Evolutionary conservation across 2,797 vertebrate species (phyloP).

Genomic region (Oreochromis grahami): DNA sequence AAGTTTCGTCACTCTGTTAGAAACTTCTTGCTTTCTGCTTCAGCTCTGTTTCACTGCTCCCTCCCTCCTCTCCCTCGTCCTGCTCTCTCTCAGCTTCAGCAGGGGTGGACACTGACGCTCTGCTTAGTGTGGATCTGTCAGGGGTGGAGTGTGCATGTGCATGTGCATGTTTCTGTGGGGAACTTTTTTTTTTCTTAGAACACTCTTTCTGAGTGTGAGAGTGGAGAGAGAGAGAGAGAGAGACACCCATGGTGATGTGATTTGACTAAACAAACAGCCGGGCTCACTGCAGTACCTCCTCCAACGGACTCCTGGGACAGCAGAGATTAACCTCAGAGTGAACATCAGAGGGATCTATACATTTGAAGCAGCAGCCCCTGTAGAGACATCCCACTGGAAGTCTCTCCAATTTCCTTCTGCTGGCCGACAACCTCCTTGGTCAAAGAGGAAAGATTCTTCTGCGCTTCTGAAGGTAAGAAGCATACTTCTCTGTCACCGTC

Average conservation of each 20-base stretch:
- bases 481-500: conserved; percentile 9
- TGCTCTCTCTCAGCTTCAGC: conserved; percentile 23
- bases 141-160: conserved; percentile 32
- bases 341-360: conserved; percentile 71
- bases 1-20: conserved; percentile 14
- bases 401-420: conserved; percentile 24
- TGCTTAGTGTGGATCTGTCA: conserved; percentile 56
- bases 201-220: conserved; percentile 46
- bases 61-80: conserved; percentile 23
- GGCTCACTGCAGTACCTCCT: conserved; percentile 56
- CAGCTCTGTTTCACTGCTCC: conserved; percentile 9
- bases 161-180: conserved; percentile 27
- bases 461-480: conserved; percentile 67
- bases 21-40: conserved; percentile 27
- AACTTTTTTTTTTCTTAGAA: conserved; percentile 28
- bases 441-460: conserved; percentile 26
- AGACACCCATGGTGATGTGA: conserved; percentile 62
- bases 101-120: conserved; percentile 45
- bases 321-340: conserved; percentile 68
- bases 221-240: conserved; percentile 38
- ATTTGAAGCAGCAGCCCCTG: conserved; percentile 55
- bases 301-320: conserved; percentile 59
- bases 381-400: conserved; percentile 46
- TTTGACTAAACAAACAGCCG: conserved; percentile 78
- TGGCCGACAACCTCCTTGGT: conserved; percentile 20